Conservation (phyloP, 2,888 invertebrate genomes). For the Amblyteles armatorius region DNA sequence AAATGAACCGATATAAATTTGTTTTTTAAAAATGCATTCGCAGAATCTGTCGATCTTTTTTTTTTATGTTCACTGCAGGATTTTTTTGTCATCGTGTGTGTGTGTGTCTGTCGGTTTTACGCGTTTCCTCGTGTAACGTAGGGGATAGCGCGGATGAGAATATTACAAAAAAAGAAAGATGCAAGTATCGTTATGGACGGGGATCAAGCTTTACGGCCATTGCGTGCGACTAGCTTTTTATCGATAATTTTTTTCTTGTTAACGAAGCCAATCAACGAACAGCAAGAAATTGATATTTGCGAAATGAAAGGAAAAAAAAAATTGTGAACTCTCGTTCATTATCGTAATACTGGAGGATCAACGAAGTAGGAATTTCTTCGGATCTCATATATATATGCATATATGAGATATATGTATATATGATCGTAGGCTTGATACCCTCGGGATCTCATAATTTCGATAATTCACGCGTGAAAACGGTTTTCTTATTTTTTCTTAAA, state of each 20-base stretch:
- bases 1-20: slow-evolving; percentile 59
- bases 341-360: slow-evolving; percentile 48
- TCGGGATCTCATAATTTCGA: slow-evolving; percentile 39
- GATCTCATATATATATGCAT: neutral
- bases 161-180: slow-evolving; percentile 7
- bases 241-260: slow-evolving; percentile 20
- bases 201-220: slow-evolving; percentile 41
- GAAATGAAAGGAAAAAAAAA: slow-evolving; percentile 38
- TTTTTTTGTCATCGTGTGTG: slow-evolving; percentile 11
- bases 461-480: slow-evolving; percentile 33
- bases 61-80: slow-evolving; percentile 10
- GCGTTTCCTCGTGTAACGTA: neutral
- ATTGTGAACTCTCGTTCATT: slow-evolving; percentile 17
- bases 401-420: neutral
- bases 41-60: slow-evolving; percentile 48
- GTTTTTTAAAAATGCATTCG: slow-evolving; percentile 54
- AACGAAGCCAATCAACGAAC: slow-evolving; percentile 11
- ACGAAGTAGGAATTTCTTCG: slow-evolving; percentile 20
- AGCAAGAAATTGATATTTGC: slow-evolving; percentile 10
- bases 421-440: slow-evolving; percentile 30
- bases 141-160: slow-evolving; percentile 16
- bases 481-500: slow-evolving; percentile 22
- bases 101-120: slow-evolving; percentile 28
- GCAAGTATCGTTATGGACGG: slow-evolving; percentile 18
- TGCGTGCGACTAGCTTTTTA: slow-evolving; percentile 35